A percentile compares a stretch with the other conserved stretches of the same genome.
Conservation (phyloP, 2,113 vertebrate genomes). For the Lampris megalopsis region DNA sequence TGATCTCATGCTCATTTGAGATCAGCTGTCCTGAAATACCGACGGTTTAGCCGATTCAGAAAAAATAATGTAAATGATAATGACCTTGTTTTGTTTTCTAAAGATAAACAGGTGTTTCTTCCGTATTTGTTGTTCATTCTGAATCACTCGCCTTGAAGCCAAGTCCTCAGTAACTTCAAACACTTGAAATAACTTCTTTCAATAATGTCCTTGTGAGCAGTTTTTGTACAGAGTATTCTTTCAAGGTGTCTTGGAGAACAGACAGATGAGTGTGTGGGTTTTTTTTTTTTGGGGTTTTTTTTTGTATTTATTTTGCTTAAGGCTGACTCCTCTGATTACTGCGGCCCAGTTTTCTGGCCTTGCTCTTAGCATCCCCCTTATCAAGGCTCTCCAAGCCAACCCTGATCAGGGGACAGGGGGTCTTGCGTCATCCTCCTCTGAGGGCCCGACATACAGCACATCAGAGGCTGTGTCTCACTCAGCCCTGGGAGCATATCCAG, state of each 20-base stretch:
- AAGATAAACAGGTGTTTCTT: constrained; percentile 24
- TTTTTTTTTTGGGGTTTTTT: neutral
- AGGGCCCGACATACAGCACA: constrained; percentile 50
- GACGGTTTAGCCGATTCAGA: constrained; percentile 12
- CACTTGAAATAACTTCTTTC: constrained; percentile 2
- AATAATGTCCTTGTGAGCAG: constrained; percentile 4
- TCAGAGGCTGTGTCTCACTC: constrained; percentile 52
- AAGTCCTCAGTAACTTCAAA: constrained; percentile 12
- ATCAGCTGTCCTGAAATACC: constrained; percentile 5
- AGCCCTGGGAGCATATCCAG: constrained; percentile 65
- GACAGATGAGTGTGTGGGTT: neutral
- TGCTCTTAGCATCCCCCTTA: constrained; percentile 32
- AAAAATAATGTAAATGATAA: constrained; percentile 21
- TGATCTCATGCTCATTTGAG: constrained; percentile 19
- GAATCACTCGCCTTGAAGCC: constrained; percentile 6
- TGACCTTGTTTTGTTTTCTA: constrained; percentile 20
- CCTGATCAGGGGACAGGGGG: constrained; percentile 46
- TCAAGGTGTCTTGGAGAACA: neutral
- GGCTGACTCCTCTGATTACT: neutral
- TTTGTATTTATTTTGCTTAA: neutral
- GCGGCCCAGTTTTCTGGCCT: constrained; percentile 10
- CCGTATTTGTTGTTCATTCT: constrained; percentile 14
- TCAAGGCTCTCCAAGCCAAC: constrained; percentile 13
- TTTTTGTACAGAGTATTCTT: constrained; percentile 2
- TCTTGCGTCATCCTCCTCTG: constrained; percentile 66